These are phyloP conservation scores for Drosophila willistoni DNA, from an alignment of 1,140 invertebrate genomes.

Conservation along the genomic window DNA sequence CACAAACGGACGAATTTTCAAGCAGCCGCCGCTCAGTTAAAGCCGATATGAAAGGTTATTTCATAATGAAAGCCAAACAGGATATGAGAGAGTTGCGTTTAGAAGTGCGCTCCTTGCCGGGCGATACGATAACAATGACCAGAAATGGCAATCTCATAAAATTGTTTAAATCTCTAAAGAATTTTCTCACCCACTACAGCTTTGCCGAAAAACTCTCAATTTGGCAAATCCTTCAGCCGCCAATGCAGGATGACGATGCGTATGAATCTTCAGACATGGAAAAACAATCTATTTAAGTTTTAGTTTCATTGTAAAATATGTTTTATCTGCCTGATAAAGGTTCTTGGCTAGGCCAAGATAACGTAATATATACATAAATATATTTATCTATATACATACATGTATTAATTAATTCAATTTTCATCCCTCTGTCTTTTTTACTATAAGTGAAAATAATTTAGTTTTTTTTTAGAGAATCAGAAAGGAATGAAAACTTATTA, in stretches of 20 bases:
- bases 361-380: too few species aligned
- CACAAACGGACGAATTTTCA: conserved; percentile 56
- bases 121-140: conserved; percentile 47
- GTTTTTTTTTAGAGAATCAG: neutral
- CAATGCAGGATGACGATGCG: too few species aligned
- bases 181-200: conserved; percentile 54
- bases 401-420: too few species aligned
- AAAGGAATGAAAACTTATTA: neutral
- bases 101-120: conserved; percentile 41
- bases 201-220: conserved; percentile 58
- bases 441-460: too few species aligned
- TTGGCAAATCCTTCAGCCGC: conserved; percentile 28
- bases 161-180: conserved; percentile 63
- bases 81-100: conserved; percentile 46
- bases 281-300: too few species aligned
- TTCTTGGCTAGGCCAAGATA: too few species aligned
- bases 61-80: conserved; percentile 31
- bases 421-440: too few species aligned
- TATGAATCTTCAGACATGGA: too few species aligned
- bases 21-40: conserved; percentile 34
- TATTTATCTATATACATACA: too few species aligned
- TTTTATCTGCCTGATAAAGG: too few species aligned
- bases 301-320: too few species aligned
- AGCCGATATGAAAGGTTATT: conserved; percentile 48
- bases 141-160: conserved; percentile 58